Evolutionary conservation across 2,113 vertebrate species (phyloP).

Genomic region (Actenoides lindsayi): DNA sequence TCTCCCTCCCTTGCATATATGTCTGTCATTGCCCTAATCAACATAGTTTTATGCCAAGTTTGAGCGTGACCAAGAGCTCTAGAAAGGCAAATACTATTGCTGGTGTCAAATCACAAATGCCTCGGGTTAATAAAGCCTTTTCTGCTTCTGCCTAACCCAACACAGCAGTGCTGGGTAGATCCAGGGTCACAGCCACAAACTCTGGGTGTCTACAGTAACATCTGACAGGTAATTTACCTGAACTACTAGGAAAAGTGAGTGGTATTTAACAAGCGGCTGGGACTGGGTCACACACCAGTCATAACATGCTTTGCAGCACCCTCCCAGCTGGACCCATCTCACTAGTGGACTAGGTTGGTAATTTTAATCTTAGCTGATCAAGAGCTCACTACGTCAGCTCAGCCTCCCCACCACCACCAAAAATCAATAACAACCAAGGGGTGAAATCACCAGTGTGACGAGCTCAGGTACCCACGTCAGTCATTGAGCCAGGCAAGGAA

Average conservation of each 20-base stretch:
- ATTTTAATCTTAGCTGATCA: not conserved
- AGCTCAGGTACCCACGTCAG: not conserved
- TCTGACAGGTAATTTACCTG: not conserved
- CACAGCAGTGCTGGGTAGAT: not conserved
- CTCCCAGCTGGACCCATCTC: not conserved
- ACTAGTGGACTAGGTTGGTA: fast-evolving
- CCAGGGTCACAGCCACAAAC: not conserved
- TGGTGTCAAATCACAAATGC: not conserved
- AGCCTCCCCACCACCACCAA: not conserved
- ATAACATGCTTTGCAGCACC: not conserved
- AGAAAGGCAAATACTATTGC: not conserved
- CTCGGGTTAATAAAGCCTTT: not conserved
- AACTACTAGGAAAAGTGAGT: not conserved
- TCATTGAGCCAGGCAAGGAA: not conserved
- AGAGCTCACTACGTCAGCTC: not conserved
- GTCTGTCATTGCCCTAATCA: not conserved
- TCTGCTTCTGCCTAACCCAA: not conserved
- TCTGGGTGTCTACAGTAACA: not conserved
- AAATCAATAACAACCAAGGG: not conserved
- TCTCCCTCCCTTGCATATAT: not conserved
- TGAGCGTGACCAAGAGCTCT: not conserved
- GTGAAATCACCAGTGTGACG: not conserved
- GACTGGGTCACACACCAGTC: not conserved
- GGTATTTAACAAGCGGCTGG: fast-evolving
- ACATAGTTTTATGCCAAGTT: not conserved